Evolutionary conservation across 2,797 vertebrate genomes (phyloP).

Genomic region (Remorina albescens): DNA sequence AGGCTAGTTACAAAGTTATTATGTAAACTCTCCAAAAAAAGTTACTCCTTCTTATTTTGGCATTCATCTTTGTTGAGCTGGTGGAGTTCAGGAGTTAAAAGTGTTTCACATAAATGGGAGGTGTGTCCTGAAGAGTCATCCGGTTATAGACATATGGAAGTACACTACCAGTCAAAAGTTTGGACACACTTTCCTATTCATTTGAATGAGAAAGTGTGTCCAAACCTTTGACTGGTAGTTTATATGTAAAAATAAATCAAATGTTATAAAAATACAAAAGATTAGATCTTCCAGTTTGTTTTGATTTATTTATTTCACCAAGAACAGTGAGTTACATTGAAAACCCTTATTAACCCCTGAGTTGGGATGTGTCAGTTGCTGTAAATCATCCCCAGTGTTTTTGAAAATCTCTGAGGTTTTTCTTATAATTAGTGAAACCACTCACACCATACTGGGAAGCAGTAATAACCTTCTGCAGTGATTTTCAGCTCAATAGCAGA

Average conservation of each 20-base stretch:
- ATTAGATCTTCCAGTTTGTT: neutral
- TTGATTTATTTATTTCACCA: neutral
- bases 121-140: neutral
- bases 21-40: neutral
- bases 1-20: no score
- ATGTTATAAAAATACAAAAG: no score
- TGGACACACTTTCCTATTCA: no score
- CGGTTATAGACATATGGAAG: neutral
- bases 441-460: neutral
- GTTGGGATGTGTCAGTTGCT: neutral
- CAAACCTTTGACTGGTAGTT: no score
- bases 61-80: neutral
- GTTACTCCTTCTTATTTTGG: no score
- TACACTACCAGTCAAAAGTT: no score
- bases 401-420: neutral
- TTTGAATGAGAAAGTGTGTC: no score
- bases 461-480: neutral
- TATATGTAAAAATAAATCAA: conserved; percentile 1
- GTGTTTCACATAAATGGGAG: neutral
- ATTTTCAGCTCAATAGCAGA: neutral
- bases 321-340: neutral
- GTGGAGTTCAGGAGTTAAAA: neutral
- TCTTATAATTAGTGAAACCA: neutral
- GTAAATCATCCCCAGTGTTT: neutral
- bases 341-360: neutral